A percentile compares a stretch with the other conserved stretches of the same genome.
Conservation (phyloP, 2,797 vertebrate genomes). For the Phrynocephalus guinanensis region DNA sequence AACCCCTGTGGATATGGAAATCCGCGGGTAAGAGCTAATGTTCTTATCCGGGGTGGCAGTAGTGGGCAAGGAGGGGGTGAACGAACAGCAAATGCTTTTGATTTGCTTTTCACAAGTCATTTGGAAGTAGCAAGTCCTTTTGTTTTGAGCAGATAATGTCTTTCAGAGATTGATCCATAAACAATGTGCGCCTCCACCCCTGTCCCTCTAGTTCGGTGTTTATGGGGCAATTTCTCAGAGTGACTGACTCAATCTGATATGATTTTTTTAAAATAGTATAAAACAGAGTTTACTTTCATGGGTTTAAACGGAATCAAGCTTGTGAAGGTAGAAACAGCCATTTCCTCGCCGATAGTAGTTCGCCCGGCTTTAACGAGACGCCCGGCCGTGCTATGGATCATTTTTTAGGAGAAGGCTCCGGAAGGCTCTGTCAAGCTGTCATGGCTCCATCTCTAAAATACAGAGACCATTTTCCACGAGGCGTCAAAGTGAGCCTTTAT, state of each 20-base stretch:
- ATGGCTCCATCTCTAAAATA: slow-evolving; percentile 40
- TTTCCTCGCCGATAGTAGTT: slow-evolving; percentile 42
- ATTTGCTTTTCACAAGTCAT: rapidly evolving
- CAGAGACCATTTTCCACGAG: slow-evolving; percentile 26
- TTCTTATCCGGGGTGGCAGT: no score
- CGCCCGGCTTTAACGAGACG: slow-evolving; percentile 12
- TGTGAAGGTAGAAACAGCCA: slow-evolving; percentile 31
- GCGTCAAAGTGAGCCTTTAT: not conserved
- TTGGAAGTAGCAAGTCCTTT: not conserved
- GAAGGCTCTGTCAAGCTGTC: slow-evolving; percentile 33
- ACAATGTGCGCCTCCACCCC: not conserved
- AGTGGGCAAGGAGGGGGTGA: no score
- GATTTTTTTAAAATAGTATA: slow-evolving; percentile 5
- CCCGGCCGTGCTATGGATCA: slow-evolving; percentile 44
- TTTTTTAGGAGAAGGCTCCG: not conserved
- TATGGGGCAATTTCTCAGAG: slow-evolving; percentile 45
- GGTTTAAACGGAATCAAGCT: slow-evolving; percentile 35
- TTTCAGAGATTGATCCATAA: not conserved
- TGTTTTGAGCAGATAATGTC: slow-evolving; percentile 15
- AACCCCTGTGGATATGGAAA: no score
- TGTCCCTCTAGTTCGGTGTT: not conserved
- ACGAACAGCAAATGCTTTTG: not conserved
- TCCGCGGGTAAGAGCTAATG: no score
- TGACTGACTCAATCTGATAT: slow-evolving; percentile 46
- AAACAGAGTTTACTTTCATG: slow-evolving; percentile 22